phyloP scores from a whole-genome alignment of 2,888 invertebrate species.

The Xanthostigma xanthostigma region DNA sequence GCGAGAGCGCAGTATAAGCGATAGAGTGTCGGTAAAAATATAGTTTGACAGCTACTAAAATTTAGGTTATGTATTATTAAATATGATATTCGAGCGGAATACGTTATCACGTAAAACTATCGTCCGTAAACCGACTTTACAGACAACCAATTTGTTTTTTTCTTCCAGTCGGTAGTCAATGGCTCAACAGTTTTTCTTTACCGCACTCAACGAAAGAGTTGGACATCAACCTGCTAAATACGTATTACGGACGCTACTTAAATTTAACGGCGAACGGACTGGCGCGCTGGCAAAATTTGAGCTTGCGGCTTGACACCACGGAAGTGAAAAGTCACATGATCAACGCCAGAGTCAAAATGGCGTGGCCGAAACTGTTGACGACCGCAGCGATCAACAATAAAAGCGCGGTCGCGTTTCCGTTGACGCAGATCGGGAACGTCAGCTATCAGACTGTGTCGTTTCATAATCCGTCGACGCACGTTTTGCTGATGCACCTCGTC shows the following conservation, averaged over 20 bases:
- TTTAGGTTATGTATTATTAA: no score
- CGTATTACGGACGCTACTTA: conserved; percentile 42
- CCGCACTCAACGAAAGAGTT: conserved; percentile 51
- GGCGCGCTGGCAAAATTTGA: conserved; percentile 46
- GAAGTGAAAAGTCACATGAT: conserved; percentile 50
- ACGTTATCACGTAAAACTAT: no score
- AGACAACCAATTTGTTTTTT: conserved; percentile 5
- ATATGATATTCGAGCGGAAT: no score
- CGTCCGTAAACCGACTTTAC: no score
- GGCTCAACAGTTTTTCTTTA: conserved; percentile 47
- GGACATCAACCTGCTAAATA: conserved; percentile 49
- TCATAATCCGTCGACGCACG: conserved; percentile 57
- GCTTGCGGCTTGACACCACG: conserved; percentile 61
- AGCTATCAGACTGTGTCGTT: conserved; percentile 48
- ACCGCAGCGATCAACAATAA: conserved; percentile 26
- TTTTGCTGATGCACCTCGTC: conserved; percentile 58
- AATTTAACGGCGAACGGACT: conserved; percentile 32
- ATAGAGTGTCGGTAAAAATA: no score
- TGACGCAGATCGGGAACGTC: conserved; percentile 59
- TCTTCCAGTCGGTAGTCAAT: conserved; percentile 43
- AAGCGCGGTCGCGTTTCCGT: conserved; percentile 43
- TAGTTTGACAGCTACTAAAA: no score
- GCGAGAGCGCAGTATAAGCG: no score
- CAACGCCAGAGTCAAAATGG: conserved; percentile 46
- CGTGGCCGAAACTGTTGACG: conserved; percentile 45